Conservation (phyloP, 2,888 invertebrate species). For the Nomada ruficornis region DNA sequence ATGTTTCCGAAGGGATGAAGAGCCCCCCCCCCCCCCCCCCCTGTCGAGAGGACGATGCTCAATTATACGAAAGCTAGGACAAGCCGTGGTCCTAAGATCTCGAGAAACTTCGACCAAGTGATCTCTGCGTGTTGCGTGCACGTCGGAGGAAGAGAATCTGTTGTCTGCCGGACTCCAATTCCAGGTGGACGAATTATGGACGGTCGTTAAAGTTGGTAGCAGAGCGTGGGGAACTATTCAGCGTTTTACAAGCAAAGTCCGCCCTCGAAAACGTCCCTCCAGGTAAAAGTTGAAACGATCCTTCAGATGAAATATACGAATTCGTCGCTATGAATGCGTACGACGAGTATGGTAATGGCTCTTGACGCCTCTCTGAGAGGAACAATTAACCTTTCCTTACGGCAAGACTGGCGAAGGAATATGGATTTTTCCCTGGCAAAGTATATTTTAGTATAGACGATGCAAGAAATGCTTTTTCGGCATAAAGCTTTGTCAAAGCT, state of each 20-base stretch:
- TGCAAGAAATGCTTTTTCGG: neutral
- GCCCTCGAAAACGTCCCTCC: slow-evolving; percentile 34
- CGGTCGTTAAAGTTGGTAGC: slow-evolving; percentile 54
- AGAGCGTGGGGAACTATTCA: slow-evolving; percentile 36
- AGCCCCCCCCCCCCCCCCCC: neutral
- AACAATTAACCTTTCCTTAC: slow-evolving; percentile 54
- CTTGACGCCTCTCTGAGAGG: slow-evolving; percentile 21
- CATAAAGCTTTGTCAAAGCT: too few relatives aligned
- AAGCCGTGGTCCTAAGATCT: slow-evolving; percentile 48
- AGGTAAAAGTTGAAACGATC: slow-evolving; percentile 61
- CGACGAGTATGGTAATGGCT: slow-evolving; percentile 37
- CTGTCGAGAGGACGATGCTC: slow-evolving; percentile 59
- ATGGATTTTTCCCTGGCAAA: slow-evolving; percentile 16
- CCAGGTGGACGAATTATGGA: slow-evolving; percentile 57
- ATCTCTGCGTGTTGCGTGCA: slow-evolving; percentile 35
- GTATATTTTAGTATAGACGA: neutral
- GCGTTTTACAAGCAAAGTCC: slow-evolving; percentile 29
- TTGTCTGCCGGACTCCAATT: slow-evolving; percentile 41
- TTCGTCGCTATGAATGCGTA: slow-evolving; percentile 51
- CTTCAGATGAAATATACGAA: slow-evolving; percentile 52
- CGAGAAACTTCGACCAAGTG: slow-evolving; percentile 57
- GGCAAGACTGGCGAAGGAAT: slow-evolving; percentile 12
- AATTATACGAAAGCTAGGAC: slow-evolving; percentile 70
- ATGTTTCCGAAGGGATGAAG: slow-evolving; percentile 30
- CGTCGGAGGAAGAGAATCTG: slow-evolving; percentile 23